A percentile compares a stretch with the other conserved stretches of the same genome.
Conservation (phyloP, 2,797 vertebrate genomes). For the Lagodon rhomboides region DNA sequence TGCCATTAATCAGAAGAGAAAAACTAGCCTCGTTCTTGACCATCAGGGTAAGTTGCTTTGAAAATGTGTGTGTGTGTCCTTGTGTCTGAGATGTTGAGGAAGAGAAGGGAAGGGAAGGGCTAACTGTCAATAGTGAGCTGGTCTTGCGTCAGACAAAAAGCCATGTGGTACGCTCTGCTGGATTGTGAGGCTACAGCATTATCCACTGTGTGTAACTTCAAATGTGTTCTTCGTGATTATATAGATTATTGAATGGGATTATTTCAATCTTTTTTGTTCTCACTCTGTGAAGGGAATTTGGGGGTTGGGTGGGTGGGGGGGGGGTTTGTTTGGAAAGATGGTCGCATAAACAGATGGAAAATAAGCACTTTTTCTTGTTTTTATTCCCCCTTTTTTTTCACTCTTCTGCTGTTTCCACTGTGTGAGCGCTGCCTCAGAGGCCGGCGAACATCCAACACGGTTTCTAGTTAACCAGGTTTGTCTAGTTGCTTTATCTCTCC, state of each 20-base stretch:
- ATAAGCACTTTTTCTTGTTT: neutral
- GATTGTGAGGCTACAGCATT: conserved; percentile 9
- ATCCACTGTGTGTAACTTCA: neutral
- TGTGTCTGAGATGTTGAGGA: conserved; percentile 40
- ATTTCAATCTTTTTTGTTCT: neutral
- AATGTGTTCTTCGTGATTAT: neutral
- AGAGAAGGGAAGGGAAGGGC: conserved; percentile 60
- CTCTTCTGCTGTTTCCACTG: neutral
- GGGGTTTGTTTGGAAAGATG: neutral
- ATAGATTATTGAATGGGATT: neutral
- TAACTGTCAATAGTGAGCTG: conserved; percentile 76
- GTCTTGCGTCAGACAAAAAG: conserved; percentile 85
- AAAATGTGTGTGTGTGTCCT: conserved; percentile 24
- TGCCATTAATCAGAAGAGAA: conserved; percentile 28
- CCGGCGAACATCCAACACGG: neutral
- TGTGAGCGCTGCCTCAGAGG: neutral
- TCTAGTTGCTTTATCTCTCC: conserved; percentile 28
- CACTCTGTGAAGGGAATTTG: too few relatives aligned
- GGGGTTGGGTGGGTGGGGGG: neutral
- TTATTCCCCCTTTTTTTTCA: neutral
- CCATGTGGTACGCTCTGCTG: conserved; percentile 65
- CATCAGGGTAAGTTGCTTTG: conserved; percentile 68
- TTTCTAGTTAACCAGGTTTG: conserved; percentile 52
- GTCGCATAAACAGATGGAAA: conserved; percentile 5
- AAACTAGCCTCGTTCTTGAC: conserved; percentile 6